Percentiles rank a stretch among this genome's conserved stretches.
These are phyloP conservation scores for Leptinotarsa juncta DNA, from an alignment of 2,888 invertebrate species.

Conservation along the genomic window DNA sequence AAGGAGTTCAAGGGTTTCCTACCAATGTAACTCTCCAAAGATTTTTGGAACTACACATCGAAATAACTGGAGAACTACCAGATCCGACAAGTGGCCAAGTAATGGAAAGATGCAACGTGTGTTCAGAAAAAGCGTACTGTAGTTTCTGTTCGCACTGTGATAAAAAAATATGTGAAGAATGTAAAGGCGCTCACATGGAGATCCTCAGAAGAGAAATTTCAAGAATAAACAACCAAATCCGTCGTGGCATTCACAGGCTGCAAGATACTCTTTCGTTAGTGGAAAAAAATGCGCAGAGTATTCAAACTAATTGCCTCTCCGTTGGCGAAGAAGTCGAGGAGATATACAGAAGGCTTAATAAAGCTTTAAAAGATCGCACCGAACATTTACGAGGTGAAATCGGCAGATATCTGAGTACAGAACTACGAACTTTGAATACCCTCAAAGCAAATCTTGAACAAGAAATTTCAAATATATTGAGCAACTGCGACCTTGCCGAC, in stretches of 20 bases:
- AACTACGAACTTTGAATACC: slow-evolving; percentile 85
- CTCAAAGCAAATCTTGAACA: slow-evolving; percentile 94
- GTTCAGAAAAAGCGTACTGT: slow-evolving; percentile 92
- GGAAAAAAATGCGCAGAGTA: slow-evolving; percentile 88
- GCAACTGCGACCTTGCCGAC: slow-evolving; percentile 96
- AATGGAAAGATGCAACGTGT: slow-evolving; percentile 93
- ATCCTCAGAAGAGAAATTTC: slow-evolving; percentile 80
- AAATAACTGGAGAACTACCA: slow-evolving; percentile 91
- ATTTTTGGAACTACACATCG: slow-evolving; percentile 93
- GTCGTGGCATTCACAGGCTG: slow-evolving; percentile 87
- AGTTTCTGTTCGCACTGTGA: slow-evolving; percentile 95
- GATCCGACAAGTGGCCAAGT: slow-evolving; percentile 92
- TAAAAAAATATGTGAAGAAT: slow-evolving; percentile 95
- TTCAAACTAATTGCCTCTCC: slow-evolving; percentile 90
- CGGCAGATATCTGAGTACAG: slow-evolving; percentile 90
- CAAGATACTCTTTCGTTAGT: slow-evolving; percentile 87
- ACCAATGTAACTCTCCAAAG: slow-evolving; percentile 96
- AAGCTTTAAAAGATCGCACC: slow-evolving; percentile 90
- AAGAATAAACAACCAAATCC: slow-evolving; percentile 70
- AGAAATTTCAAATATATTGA: slow-evolving; percentile 94
- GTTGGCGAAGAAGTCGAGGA: slow-evolving; percentile 96
- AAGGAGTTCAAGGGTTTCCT: slow-evolving; percentile 93
- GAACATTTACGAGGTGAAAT: slow-evolving; percentile 89
- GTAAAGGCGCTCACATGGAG: slow-evolving; percentile 96
- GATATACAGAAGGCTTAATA: slow-evolving; percentile 86